A percentile compares a stretch with the other conserved stretches of the same genome.
Evolutionary conservation across 2,113 vertebrate species (phyloP).

Genomic region (Hoplias malabaricus): DNA sequence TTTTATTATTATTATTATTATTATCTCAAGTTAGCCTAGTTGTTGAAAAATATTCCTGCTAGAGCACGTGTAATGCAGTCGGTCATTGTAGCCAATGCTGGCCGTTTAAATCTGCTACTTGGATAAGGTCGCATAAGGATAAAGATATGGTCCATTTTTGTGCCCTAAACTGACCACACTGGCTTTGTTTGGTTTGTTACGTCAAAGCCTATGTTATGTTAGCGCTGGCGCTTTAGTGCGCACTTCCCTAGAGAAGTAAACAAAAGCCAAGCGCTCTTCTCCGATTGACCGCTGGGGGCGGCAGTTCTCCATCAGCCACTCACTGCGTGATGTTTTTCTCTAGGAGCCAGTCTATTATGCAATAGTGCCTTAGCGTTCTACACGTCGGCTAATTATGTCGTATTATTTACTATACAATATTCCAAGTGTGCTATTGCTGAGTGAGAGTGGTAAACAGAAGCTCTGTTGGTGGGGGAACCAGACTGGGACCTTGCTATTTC

Average conservation of each 20-base stretch:
- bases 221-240: conserved; percentile 59
- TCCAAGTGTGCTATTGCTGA: neutral
- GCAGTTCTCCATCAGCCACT: conserved; percentile 49
- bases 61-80: too few species aligned
- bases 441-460: neutral
- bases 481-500: neutral
- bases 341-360: neutral
- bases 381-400: neutral
- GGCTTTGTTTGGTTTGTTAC: neutral
- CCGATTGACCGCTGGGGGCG: conserved; percentile 49
- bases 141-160: neutral
- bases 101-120: too few species aligned
- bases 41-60: too few species aligned
- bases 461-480: neutral
- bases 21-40: too few species aligned
- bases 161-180: neutral
- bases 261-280: conserved; percentile 39
- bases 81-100: too few species aligned
- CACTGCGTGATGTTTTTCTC: neutral
- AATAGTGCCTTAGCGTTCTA: neutral
- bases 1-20: too few species aligned
- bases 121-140: too few species aligned
- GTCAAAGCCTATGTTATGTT: neutral
- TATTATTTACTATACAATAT: neutral
- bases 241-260: conserved; percentile 68